phyloP scores from a whole-genome alignment of 2,888 invertebrate genomes.

The Thecophora atra region DNA sequence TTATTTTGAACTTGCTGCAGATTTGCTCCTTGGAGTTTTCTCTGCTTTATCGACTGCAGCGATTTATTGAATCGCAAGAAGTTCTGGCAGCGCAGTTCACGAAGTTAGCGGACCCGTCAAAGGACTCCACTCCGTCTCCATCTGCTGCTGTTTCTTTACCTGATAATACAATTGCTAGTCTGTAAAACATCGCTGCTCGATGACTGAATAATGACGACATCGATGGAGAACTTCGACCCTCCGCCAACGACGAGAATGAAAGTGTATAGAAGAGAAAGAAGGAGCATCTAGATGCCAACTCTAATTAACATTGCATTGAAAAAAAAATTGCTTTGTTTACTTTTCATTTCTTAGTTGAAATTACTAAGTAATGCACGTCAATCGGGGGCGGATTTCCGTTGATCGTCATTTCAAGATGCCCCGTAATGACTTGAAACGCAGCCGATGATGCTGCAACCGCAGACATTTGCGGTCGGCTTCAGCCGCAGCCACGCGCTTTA shows the following conservation, averaged over 20 bases:
- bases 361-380: background rate
- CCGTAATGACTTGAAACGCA: too few species aligned
- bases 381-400: too few species aligned
- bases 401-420: too few species aligned
- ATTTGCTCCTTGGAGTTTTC: background rate
- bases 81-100: conserved; percentile 7
- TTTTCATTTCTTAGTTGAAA: background rate
- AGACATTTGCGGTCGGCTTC: too few species aligned
- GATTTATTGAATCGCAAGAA: conserved; percentile 11
- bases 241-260: conserved; percentile 4
- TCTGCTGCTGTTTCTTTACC: too few species aligned
- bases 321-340: conserved; percentile 17
- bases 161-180: too few species aligned
- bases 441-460: too few species aligned
- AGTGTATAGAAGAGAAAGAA: background rate
- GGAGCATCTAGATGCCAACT: conserved; percentile 3
- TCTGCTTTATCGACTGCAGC: background rate
- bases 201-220: conserved; percentile 25
- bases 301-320: conserved; percentile 25
- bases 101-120: conserved; percentile 18
- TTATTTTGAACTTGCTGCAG: conserved; percentile 16
- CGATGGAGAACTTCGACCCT: conserved; percentile 31
- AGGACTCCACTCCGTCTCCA: background rate
- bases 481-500: too few species aligned
- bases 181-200: background rate